phyloP scores from a whole-genome alignment of 2,113 vertebrate genomes.

The Paralichthys olivaceus region DNA sequence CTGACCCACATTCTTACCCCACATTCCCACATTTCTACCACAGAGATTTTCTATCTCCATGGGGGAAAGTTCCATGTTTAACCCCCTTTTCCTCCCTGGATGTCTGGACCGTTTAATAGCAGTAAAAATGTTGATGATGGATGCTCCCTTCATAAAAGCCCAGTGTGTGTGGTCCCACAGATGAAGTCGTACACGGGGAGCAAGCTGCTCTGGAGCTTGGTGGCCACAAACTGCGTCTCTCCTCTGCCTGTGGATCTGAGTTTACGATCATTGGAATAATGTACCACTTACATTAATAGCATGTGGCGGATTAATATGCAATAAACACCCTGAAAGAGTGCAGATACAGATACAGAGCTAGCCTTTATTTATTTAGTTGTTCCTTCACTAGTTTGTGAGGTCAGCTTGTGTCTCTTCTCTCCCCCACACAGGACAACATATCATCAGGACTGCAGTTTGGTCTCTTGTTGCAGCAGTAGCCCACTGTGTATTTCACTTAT shows the following conservation, averaged over 20 bases:
- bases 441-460: not conserved
- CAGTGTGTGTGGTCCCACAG: slow-evolving; percentile 26
- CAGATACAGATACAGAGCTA: slow-evolving; percentile 10
- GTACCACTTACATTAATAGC: slow-evolving; percentile 21
- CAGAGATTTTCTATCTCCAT: slow-evolving; percentile 33
- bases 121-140: slow-evolving; percentile 45
- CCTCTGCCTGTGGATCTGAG: slow-evolving; percentile 26
- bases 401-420: not conserved
- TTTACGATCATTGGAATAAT: slow-evolving; percentile 37
- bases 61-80: slow-evolving; percentile 34
- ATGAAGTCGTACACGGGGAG: slow-evolving; percentile 37
- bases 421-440: not conserved
- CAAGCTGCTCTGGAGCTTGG: slow-evolving; percentile 6
- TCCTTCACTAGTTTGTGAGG: slow-evolving; percentile 14
- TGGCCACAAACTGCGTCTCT: slow-evolving; percentile 22
- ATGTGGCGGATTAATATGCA: slow-evolving; percentile 33
- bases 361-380: slow-evolving; percentile 40
- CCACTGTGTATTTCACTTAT: not conserved
- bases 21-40: slow-evolving; percentile 38
- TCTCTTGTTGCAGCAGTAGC: slow-evolving; percentile 1
- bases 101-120: slow-evolving; percentile 18
- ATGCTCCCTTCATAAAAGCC: slow-evolving; percentile 34
- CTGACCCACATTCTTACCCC: slow-evolving; percentile 51
- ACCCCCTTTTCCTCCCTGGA: slow-evolving; percentile 23
- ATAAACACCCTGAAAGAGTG: slow-evolving; percentile 26